Conservation (phyloP, 2,113 vertebrate genomes). For the Protobothrops flavoviridis region DNA sequence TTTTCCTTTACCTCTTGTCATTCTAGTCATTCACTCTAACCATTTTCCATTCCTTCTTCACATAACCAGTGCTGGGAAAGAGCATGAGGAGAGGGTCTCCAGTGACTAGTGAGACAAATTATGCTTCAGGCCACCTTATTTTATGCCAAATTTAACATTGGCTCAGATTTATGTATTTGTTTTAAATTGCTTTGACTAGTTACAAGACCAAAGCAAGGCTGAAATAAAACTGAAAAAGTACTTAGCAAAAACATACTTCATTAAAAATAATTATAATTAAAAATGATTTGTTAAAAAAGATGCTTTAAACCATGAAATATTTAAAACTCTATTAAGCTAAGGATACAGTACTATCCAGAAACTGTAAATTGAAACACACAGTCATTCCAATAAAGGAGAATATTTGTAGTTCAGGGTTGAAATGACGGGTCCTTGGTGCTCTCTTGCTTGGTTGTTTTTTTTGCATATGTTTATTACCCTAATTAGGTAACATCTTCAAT, state of each 20-base stretch:
- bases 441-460: neutral
- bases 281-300: neutral
- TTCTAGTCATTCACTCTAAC: neutral
- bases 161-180: neutral
- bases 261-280: neutral
- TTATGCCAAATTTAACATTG: neutral
- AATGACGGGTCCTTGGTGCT: neutral
- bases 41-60: neutral
- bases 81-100: neutral
- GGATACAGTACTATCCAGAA: neutral
- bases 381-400: no score
- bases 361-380: neutral
- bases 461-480: neutral
- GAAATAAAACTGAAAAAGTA: neutral
- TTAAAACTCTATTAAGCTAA: neutral
- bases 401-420: neutral
- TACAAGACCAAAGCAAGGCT: neutral
- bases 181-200: neutral
- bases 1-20: neutral
- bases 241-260: neutral
- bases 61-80: neutral
- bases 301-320: neutral
- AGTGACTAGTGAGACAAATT: neutral
- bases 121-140: neutral
- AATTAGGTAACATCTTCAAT: neutral